These are phyloP conservation scores for Chaenodraco wilsoni DNA, from an alignment of 2,797 vertebrate genomes.

Conservation along the genomic window DNA sequence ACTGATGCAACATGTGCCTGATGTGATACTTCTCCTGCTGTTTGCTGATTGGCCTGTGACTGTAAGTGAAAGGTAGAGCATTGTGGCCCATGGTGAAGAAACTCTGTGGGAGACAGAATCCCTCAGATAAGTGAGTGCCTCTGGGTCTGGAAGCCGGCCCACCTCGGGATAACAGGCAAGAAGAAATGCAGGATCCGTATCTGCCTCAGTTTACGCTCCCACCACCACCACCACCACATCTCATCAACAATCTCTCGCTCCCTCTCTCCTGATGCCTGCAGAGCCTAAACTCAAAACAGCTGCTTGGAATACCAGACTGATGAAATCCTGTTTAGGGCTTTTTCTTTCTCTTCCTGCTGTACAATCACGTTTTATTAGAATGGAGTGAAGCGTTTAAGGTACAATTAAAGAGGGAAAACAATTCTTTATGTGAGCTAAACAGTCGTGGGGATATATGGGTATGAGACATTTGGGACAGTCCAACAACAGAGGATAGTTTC, in stretches of 20 bases:
- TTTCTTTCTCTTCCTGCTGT: slow-evolving; percentile 74
- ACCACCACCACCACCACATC: slow-evolving; percentile 71
- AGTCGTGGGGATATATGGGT: slow-evolving; percentile 54
- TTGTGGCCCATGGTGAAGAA: slow-evolving; percentile 63
- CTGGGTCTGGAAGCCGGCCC: slow-evolving; percentile 81
- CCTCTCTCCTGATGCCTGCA: slow-evolving; percentile 74
- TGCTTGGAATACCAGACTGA: slow-evolving; percentile 89
- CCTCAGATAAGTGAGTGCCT: slow-evolving; percentile 80
- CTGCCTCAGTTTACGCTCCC: slow-evolving; percentile 80
- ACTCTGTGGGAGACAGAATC: slow-evolving; percentile 78
- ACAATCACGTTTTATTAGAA: slow-evolving; percentile 87
- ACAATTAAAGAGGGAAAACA: slow-evolving; percentile 81
- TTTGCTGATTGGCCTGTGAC: slow-evolving; percentile 68
- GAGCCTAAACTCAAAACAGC: slow-evolving; percentile 88
- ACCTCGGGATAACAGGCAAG: slow-evolving; percentile 77
- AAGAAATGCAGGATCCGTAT: slow-evolving; percentile 78
- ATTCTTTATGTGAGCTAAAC: slow-evolving; percentile 80
- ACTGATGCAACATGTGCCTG: slow-evolving; percentile 67
- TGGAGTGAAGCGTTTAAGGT: slow-evolving; percentile 80
- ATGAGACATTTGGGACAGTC: slow-evolving; percentile 42
- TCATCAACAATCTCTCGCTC: slow-evolving; percentile 77
- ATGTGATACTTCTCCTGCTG: slow-evolving; percentile 73
- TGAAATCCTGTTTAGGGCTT: slow-evolving; percentile 83
- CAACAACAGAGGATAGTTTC: slow-evolving; percentile 16
- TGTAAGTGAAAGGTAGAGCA: slow-evolving; percentile 57